These are phyloP conservation scores for Anser cygnoides DNA, from an alignment of 2,113 vertebrate genomes.

Conservation along the genomic window DNA sequence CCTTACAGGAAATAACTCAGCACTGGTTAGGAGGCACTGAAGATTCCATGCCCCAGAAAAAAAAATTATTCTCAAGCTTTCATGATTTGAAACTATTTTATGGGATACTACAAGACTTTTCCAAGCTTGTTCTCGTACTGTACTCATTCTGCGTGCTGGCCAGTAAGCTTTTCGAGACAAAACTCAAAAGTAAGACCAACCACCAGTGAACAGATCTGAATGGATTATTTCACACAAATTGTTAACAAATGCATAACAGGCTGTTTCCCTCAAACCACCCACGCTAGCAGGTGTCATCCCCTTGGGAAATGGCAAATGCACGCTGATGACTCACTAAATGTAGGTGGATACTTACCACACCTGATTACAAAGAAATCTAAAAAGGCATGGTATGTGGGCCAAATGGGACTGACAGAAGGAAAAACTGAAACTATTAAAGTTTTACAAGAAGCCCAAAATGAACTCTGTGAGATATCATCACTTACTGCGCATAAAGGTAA, in stretches of 20 bases:
- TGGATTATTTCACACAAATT: not conserved
- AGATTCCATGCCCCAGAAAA: not conserved
- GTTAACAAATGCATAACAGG: not conserved
- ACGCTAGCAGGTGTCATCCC: not conserved
- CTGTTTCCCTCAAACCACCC: not conserved
- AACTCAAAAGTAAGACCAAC: not conserved
- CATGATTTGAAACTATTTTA: not conserved
- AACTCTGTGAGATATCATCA: not conserved
- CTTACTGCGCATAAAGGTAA: not conserved
- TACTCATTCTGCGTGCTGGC: not conserved
- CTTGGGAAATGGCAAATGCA: slow-evolving; percentile 9
- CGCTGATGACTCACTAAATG: not conserved
- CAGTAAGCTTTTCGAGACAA: not conserved
- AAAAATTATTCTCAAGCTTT: not conserved
- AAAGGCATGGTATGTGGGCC: slow-evolving; percentile 2
- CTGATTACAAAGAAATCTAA: slow-evolving; percentile 1
- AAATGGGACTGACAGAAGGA: not conserved
- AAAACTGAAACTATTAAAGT: not conserved
- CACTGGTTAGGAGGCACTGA: not conserved
- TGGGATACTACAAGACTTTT: not conserved
- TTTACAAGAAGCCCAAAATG: not conserved
- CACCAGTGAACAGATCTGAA: not conserved
- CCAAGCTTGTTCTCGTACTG: not conserved
- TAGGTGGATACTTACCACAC: slow-evolving; percentile 20
- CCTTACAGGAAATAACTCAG: not conserved